Conservation (phyloP, 2,797 vertebrate genomes). For the Staurois parvus region DNA sequence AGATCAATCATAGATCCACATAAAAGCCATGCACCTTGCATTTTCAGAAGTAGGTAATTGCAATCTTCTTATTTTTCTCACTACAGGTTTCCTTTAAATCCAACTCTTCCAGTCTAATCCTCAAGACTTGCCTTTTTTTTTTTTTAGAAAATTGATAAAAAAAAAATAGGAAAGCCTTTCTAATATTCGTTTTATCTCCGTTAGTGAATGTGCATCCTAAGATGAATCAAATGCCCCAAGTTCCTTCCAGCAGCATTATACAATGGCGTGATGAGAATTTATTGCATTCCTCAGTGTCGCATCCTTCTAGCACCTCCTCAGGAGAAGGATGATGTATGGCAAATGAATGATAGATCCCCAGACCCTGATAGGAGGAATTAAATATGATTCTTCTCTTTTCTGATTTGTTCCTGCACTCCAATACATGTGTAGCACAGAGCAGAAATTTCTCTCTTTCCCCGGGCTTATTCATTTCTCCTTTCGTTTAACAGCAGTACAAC, state of each 20-base stretch:
- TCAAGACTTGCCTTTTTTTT: neutral
- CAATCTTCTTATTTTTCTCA: neutral
- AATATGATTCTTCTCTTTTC: slow-evolving; percentile 53
- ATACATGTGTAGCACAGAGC: slow-evolving; percentile 55
- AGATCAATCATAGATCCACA: too few relatives aligned
- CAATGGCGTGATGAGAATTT: slow-evolving; percentile 22
- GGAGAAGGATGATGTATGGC: slow-evolving; percentile 51
- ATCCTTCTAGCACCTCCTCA: slow-evolving; percentile 50
- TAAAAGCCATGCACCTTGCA: too few relatives aligned
- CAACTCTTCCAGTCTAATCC: neutral
- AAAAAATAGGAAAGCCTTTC: slow-evolving; percentile 30
- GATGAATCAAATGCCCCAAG: slow-evolving; percentile 39
- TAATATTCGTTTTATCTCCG: slow-evolving; percentile 48
- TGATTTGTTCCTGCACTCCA: slow-evolving; percentile 59
- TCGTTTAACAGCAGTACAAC: slow-evolving; percentile 45
- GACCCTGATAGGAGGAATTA: slow-evolving; percentile 56
- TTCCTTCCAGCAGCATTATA: slow-evolving; percentile 50
- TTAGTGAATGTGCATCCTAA: slow-evolving; percentile 43
- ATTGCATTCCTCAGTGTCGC: slow-evolving; percentile 26
- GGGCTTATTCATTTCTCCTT: slow-evolving; percentile 59
- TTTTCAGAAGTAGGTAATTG: too few relatives aligned
- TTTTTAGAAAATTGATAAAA: slow-evolving; percentile 13
- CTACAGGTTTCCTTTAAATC: neutral
- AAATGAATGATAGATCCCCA: slow-evolving; percentile 59
- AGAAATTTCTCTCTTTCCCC: slow-evolving; percentile 51